These are phyloP conservation scores for Porites australiensis DNA, from an alignment of 64 coral and sea anemone species.

Conservation along the genomic window DNA sequence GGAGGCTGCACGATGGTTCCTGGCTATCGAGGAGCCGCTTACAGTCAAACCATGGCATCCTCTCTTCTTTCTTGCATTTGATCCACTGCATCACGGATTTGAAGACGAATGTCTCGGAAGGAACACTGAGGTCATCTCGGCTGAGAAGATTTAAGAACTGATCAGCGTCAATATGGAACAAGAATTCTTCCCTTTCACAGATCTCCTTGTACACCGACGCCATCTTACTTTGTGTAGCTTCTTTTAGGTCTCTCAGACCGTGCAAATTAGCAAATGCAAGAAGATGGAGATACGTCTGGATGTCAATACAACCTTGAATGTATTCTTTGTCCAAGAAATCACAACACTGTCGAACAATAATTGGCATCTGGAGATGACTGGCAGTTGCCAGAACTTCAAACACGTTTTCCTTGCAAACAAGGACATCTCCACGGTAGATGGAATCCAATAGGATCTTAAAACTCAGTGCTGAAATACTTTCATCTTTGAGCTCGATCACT, in stretches of 20 bases:
- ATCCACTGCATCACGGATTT: neutral
- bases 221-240: neutral
- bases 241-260: slow-evolving; percentile 4
- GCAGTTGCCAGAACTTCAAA: neutral
- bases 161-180: neutral
- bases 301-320: neutral
- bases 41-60: no score
- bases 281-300: neutral
- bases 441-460: slow-evolving; percentile 5
- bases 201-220: neutral
- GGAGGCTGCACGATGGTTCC: slow-evolving; percentile 7
- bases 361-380: slow-evolving; percentile 22
- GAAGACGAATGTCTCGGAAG: slow-evolving; percentile 27
- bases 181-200: slow-evolving; percentile 15
- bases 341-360: slow-evolving; percentile 4
- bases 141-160: neutral
- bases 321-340: neutral
- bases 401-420: slow-evolving; percentile 1
- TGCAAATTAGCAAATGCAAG: neutral
- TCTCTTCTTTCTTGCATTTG: slow-evolving; percentile 28
- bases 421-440: slow-evolving; percentile 33
- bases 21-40: neutral
- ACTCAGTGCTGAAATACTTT: neutral
- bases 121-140: neutral
- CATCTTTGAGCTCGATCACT: no score